These are phyloP conservation scores for Platerodrilus igneus DNA, from an alignment of 2,888 invertebrate species.

Conservation along the genomic window DNA sequence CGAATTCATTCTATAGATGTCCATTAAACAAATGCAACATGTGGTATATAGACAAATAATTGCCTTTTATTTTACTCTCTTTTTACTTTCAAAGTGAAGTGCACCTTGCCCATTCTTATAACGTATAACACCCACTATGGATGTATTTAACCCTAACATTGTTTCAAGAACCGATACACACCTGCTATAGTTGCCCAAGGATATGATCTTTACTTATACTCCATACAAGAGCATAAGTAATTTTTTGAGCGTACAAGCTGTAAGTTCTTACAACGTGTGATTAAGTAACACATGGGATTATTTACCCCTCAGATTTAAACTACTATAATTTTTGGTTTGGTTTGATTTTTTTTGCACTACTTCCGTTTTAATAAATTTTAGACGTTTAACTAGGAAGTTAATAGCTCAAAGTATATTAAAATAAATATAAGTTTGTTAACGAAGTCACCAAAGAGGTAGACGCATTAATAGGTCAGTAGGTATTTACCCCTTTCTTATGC, in stretches of 20 bases:
- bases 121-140: constrained; percentile 28
- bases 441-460: neutral
- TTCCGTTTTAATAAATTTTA: neutral
- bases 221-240: constrained; percentile 7
- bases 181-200: constrained; percentile 25
- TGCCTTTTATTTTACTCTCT: constrained; percentile 21
- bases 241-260: constrained; percentile 10
- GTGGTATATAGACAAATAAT: constrained; percentile 25
- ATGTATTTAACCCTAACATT: constrained; percentile 29
- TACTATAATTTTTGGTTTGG: constrained; percentile 21
- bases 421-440: neutral
- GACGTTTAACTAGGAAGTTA: too few species aligned
- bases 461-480: neutral
- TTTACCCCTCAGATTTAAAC: constrained; percentile 26
- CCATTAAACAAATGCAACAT: constrained; percentile 21
- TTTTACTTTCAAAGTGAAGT: constrained; percentile 20
- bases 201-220: constrained; percentile 3
- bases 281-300: constrained; percentile 29
- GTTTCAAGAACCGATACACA: constrained; percentile 29
- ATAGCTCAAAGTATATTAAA: too few species aligned
- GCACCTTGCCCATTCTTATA: constrained; percentile 24
- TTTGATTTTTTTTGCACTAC: constrained; percentile 24
- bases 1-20: too few species aligned
- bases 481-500: neutral
- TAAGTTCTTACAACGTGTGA: constrained; percentile 22